These are phyloP conservation scores for Pseudochirops corinnae DNA, from an alignment of 2,797 vertebrate species.

Conservation along the genomic window DNA sequence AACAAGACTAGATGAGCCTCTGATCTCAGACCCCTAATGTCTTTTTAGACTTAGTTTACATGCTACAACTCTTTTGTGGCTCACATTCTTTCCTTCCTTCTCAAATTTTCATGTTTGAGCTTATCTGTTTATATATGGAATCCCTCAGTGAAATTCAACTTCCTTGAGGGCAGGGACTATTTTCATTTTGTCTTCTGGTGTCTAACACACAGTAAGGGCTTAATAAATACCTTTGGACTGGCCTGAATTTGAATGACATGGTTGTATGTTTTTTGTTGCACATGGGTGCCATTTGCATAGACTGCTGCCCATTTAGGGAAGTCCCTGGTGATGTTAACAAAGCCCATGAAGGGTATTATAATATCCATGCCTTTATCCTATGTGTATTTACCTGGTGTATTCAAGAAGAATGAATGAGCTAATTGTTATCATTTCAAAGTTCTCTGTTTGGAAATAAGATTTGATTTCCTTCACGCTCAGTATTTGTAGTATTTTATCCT, in stretches of 20 bases:
- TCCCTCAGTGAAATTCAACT: neutral
- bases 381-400: conserved; percentile 64
- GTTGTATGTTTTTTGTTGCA: conserved; percentile 70
- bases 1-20: neutral
- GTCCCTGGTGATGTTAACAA: conserved; percentile 73
- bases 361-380: conserved; percentile 61
- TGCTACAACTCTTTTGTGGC: neutral
- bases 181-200: neutral
- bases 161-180: neutral
- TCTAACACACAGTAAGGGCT: neutral
- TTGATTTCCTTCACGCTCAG: conserved; percentile 51
- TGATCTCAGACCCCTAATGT: neutral
- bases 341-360: conserved; percentile 44
- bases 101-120: neutral
- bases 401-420: conserved; percentile 79
- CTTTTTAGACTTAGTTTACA: neutral
- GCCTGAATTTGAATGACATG: conserved; percentile 55
- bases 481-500: conserved; percentile 70
- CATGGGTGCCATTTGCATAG: conserved; percentile 57
- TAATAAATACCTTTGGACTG: conserved; percentile 67
- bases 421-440: conserved; percentile 70
- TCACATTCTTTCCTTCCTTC: neutral
- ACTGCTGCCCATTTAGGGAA: conserved; percentile 66
- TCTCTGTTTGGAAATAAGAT: conserved; percentile 69
- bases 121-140: neutral